Evolutionary conservation across 2,113 vertebrate genomes (phyloP).

Genomic region (Ibidorhyncha struthersii): DNA sequence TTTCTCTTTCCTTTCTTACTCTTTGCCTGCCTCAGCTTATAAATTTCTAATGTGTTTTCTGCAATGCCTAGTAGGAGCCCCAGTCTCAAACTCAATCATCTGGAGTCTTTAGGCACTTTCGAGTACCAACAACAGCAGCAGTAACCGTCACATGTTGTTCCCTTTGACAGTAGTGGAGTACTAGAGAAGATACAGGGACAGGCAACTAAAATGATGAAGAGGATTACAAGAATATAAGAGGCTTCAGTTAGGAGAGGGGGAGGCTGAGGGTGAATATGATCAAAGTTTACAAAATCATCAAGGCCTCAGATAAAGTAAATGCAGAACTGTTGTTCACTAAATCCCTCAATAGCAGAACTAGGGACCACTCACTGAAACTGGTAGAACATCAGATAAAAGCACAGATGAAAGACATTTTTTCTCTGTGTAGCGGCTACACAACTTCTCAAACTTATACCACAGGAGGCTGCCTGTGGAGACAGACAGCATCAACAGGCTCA

Average conservation of each 20-base stretch:
- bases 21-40: not conserved
- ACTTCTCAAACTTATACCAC: slow-evolving; percentile 4
- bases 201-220: not conserved
- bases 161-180: not conserved
- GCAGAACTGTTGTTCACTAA: not conserved
- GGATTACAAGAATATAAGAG: not conserved
- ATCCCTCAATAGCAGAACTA: not conserved
- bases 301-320: not conserved
- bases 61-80: not conserved
- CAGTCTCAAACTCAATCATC: not conserved
- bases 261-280: not conserved
- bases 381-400: slow-evolving; percentile 41
- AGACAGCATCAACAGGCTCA: slow-evolving; percentile 13
- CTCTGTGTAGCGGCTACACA: slow-evolving; percentile 18
- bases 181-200: not conserved
- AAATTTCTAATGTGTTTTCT: not conserved
- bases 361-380: not conserved
- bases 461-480: slow-evolving; percentile 39
- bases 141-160: not conserved
- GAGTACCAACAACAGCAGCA: not conserved
- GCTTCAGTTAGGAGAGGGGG: not conserved
- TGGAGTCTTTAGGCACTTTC: not conserved
- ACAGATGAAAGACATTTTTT: slow-evolving; percentile 50
- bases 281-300: not conserved
- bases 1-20: not conserved